Base-by-base conservation (phyloP, 2,888 invertebrate genomes). In the Crematogaster levior region DNA sequence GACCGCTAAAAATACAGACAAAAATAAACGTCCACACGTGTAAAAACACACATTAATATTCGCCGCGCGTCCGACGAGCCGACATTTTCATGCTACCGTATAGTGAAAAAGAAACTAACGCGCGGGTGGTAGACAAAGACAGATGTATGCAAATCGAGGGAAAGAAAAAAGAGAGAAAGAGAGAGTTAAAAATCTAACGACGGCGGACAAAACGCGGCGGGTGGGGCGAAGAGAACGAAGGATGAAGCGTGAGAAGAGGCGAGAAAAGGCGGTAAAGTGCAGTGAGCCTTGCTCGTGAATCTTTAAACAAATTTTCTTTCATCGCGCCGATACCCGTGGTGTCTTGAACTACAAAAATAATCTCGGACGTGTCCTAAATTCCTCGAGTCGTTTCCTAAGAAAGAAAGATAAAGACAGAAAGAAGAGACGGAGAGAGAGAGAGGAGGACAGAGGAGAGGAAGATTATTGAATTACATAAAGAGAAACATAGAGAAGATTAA, bases 1-100 rank as follows among this genome's bases (percentile, higher is more conserved):
- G 82, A 80, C 84, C 81, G 89, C 93, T 93, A 93, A 92, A 93
- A 92, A 93, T 93, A 93, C 89, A 81, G 86, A 85, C 86, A 90
- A 93, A 93, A 93, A 92, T 93, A 93, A 93, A 93, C 93, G 91
- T 89, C 90, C 89, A 90, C 93, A 92, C 93, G 93, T 93, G 92
- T 93, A 91, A 92, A 93, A 93, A 92, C 92, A 91, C 85, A 88
- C 91, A 92, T 93, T 92, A 92, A 93, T 92, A 93, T 93, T 92
- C 90, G 86, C 87, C 73, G 88, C 75, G 85, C 87, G 84, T 86
- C 72, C 61, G 63, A 81, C 70, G 84, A 34, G 56, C 84, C 85
- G 87, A 88, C 73, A 84, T 88, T 88, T 90, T 85, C 86, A 63
- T 72, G 83, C 60, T 61, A 70, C 46, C 4, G 61, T 79, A 34